These are phyloP conservation scores for Zaprionus africanus DNA, from an alignment of 1,140 invertebrate genomes.

Conservation along the genomic window DNA sequence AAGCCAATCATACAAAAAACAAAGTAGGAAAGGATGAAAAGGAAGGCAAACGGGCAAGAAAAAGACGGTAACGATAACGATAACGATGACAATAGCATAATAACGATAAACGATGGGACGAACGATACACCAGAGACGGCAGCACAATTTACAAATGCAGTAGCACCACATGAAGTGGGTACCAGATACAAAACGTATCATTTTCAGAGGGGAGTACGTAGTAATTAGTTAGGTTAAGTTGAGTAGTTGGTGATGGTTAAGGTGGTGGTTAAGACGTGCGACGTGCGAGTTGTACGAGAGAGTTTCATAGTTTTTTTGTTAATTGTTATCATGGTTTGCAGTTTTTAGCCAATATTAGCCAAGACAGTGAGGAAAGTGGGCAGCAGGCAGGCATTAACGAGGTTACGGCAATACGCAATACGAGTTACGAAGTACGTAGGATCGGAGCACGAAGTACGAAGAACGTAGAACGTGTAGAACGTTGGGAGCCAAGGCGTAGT, in stretches of 20 bases:
- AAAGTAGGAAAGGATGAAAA: not conserved
- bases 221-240: not conserved
- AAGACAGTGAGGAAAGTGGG: constrained; percentile 14
- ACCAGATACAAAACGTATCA: not conserved
- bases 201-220: not conserved
- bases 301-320: constrained; percentile 3
- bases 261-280: constrained; percentile 19
- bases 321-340: constrained; percentile 3
- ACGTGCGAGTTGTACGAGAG: constrained; percentile 29
- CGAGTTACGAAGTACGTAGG: constrained; percentile 40
- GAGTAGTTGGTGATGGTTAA: not conserved
- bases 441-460: constrained; percentile 36
- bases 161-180: not conserved
- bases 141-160: not conserved
- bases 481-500: constrained; percentile 24
- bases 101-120: not conserved
- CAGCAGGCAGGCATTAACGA: constrained; percentile 22
- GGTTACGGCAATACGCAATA: constrained; percentile 38
- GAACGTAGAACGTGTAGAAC: constrained; percentile 25
- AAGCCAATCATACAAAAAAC: constrained; percentile 3
- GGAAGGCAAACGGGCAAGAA: not conserved
- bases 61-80: constrained; percentile 2
- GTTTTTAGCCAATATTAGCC: constrained; percentile 23
- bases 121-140: not conserved
- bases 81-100: constrained; percentile 6